Conservation (phyloP, 1,140 invertebrate genomes). For the Bathynomus jamesi region DNA sequence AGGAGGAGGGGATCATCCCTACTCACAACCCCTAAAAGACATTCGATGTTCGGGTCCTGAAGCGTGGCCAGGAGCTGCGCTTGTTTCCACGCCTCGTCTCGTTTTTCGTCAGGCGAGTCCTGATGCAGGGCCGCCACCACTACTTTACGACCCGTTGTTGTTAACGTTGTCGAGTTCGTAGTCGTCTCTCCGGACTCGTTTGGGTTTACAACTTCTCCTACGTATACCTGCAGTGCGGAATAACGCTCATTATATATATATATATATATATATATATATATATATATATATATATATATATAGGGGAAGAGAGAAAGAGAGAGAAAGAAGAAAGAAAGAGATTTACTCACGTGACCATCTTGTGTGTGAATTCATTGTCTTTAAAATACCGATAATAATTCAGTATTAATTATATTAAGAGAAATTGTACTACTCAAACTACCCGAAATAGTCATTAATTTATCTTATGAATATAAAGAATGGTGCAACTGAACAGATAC, state of each 20-base stretch:
- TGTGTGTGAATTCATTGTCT: too few relatives aligned
- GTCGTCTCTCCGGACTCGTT: conserved; percentile 51
- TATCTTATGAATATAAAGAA: too few relatives aligned
- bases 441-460: too few relatives aligned
- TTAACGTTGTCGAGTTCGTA: background rate
- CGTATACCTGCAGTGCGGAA: conserved; percentile 51
- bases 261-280: background rate
- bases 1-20: conserved; percentile 67
- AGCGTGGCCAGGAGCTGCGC: conserved; percentile 70
- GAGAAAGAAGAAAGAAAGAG: too few relatives aligned
- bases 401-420: too few relatives aligned
- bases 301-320: too few relatives aligned
- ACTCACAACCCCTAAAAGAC: conserved; percentile 44
- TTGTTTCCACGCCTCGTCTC: conserved; percentile 76
- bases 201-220: conserved; percentile 64
- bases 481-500: too few relatives aligned
- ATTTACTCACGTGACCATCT: too few relatives aligned
- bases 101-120: conserved; percentile 40
- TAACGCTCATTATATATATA: background rate
- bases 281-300: background rate
- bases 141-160: background rate
- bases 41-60: conserved; percentile 71
- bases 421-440: too few relatives aligned
- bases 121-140: background rate
- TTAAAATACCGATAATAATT: too few relatives aligned